phyloP scores from a whole-genome alignment of 2,113 vertebrate genomes.

The Fregata magnificens region DNA sequence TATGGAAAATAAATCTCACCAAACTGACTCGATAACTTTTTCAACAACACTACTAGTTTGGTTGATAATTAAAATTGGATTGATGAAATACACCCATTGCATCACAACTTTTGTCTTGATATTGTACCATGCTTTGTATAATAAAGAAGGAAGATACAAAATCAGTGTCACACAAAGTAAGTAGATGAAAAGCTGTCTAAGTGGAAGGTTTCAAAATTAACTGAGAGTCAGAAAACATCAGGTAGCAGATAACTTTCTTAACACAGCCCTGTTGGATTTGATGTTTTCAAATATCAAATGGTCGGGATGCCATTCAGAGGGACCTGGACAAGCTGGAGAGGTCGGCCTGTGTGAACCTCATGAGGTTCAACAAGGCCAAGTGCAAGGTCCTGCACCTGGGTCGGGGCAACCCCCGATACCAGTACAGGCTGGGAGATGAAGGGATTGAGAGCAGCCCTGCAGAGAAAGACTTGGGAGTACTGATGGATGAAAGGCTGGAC shows the following conservation, averaged over 20 bases:
- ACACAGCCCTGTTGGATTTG: background rate
- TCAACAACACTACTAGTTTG: background rate
- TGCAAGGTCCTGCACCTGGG: no score
- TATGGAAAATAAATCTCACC: background rate
- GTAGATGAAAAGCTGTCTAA: background rate
- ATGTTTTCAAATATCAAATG: no score
- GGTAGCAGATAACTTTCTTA: background rate
- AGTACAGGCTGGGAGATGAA: no score
- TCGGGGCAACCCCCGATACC: no score
- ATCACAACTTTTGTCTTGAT: background rate
- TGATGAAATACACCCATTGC: background rate
- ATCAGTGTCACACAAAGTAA: background rate
- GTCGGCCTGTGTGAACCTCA: no score
- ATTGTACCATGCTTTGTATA: background rate
- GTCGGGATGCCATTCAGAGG: no score
- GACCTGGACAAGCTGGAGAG: no score
- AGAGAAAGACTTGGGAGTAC: no score
- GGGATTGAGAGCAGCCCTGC: no score
- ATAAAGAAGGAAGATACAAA: background rate
- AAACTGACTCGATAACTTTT: background rate
- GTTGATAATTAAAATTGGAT: background rate
- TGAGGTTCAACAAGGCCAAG: no score
- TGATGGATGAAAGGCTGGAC: no score
- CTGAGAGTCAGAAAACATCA: background rate
- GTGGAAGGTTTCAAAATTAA: background rate